Base-by-base conservation (phyloP, 2,797 vertebrate genomes). In the Pseudochirops cupreus region DNA sequence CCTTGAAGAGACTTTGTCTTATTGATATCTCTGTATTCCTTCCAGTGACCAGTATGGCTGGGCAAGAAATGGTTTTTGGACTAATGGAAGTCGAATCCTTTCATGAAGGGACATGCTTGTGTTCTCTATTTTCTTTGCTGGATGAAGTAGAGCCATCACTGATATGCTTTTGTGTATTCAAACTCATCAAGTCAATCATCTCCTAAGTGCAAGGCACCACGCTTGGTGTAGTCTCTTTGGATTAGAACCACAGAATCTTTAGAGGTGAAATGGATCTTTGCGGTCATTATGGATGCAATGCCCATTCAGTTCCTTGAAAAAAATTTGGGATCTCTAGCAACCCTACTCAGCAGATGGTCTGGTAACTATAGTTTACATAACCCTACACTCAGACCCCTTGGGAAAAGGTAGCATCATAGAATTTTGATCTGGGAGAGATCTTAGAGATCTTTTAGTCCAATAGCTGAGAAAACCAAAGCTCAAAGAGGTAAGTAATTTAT, bases 81-180 rank as follows among this genome's bases (percentile, higher is more conserved):
- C 39, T 46, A 50, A 87, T 39, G 24, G 74, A 87, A 87, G 39
- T 46, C 26, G 39, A 87, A 50, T 87, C 21, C 39, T 87, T 87
- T 87, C 96, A 97, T 96, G 97, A 94, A 98, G 97, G 96, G 96
- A 97, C 95, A 92, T 94, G 94, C 95, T 97, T 97, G 97, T 96
- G 92, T 92, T 96, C 97, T 97, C 98, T 96, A 95, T 95, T 97
- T 94, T 98, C 97, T 98, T 96, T 97, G 97, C 97, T 98, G 95
- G 54, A 96, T 97, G 96, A 97, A 98, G 95, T 95, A 97, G 97
- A 97, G 97, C 96, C 95, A 97, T 87, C 74, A 2, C 55, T 46
- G 5, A 55, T 89, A 94, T 21, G 7, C 39, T n/a, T 87, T 87
- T 26, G 91, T 87, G 39, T 26, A 87, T 29, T 0, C 0, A 91